These are phyloP conservation scores for Thymallus thymallus DNA, from an alignment of 2,113 vertebrate genomes.

Conservation along the genomic window DNA sequence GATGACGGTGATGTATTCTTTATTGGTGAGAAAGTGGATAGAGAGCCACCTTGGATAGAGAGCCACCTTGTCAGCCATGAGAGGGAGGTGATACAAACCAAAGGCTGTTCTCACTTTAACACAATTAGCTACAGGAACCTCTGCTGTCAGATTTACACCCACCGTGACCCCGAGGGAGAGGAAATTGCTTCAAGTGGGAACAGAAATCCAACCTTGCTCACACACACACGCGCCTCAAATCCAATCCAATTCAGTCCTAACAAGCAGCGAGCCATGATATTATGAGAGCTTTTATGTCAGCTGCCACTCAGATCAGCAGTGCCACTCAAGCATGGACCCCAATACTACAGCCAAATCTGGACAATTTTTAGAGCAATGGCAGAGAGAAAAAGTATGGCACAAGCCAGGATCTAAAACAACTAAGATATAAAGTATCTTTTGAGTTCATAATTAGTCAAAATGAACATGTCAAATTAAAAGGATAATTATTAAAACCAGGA, in stretches of 20 bases:
- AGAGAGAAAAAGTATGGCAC: no score
- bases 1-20: slow-evolving; percentile 36
- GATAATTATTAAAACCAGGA: no score
- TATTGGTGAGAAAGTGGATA: slow-evolving; percentile 33
- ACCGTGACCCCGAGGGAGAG: slow-evolving; percentile 35
- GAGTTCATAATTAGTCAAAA: no score
- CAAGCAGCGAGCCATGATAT: slow-evolving; percentile 33
- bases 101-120: slow-evolving; percentile 51
- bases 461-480: no score
- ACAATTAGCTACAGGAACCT: slow-evolving; percentile 51
- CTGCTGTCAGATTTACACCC: slow-evolving; percentile 62
- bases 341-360: no score
- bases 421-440: no score
- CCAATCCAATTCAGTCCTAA: slow-evolving; percentile 51
- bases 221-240: slow-evolving; percentile 33
- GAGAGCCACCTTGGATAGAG: slow-evolving; percentile 36
- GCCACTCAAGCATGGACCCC: slow-evolving; percentile 11
- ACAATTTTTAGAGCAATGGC: no score
- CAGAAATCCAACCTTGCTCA: slow-evolving; percentile 39
- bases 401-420: no score
- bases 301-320: slow-evolving; percentile 13
- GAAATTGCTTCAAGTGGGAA: slow-evolving; percentile 46
- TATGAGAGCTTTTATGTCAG: slow-evolving; percentile 37
- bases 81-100: slow-evolving; percentile 38
- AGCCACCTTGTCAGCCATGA: slow-evolving; percentile 34